Evolutionary conservation across 2,888 invertebrate species (phyloP), one percentile per base, ranked within the genome.

Genomic region (Sinhomidia bicolor): DNA sequence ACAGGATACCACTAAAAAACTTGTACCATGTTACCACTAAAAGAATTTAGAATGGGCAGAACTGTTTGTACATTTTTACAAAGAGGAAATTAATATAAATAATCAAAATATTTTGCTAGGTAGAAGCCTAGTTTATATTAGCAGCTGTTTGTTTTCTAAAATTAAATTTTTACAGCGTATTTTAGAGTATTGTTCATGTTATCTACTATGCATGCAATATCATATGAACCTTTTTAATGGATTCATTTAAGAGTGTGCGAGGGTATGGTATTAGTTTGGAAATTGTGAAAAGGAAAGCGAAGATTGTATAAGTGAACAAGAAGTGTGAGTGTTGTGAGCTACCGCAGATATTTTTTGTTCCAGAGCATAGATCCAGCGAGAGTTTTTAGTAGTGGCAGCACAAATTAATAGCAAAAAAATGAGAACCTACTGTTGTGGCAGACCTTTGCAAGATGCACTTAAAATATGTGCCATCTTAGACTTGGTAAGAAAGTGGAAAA

Each of bases 401-500:
- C 26, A 29, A 62, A 23, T 17, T 3, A 17, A 1, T 41, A 44
- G 4, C 9, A 14, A 74, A 78, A 20, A 14, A 57, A 90, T 90
- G 90, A 86, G 60, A 32, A 89, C 85, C 57, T 80, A 89, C n/a
- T 90, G 90, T 36, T 90, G 90, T 36, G 89, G 89, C 14, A 86
- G 84, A 47, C 88, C 89, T 7, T 78, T 90, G 14, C 83, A 89
- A 51, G 89, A 89, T 41, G 90, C 85, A 57, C 82, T 90, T 9
- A 89, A 89, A 65, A 76, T 84, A 57, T 90, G 86, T 85, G 90
- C 90, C 14, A 85, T 89, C 74, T 41, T 90, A 44, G 90, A 90
- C 82, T 89, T 90, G 88, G 90, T 90, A 89, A 90, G 88, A 26
- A 5, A 41, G n/a, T 62, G 62, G 14, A 62, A 10, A 14, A 23